phyloP scores from a whole-genome alignment of 2,888 invertebrate species.

The Shargacucullia verbasci region DNA sequence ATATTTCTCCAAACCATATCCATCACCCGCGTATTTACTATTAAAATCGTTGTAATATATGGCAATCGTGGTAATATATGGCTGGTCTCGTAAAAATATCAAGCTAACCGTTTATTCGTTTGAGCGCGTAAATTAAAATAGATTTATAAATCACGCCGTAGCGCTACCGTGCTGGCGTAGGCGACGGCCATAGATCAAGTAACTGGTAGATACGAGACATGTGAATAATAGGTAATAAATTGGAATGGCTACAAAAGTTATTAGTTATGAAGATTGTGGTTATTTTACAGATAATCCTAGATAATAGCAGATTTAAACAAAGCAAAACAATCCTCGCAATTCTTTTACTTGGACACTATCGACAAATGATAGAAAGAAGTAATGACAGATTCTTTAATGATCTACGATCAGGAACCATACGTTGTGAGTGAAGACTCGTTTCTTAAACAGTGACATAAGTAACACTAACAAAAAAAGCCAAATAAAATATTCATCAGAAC shows the following conservation, averaged over 20 bases:
- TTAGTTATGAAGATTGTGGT: not conserved
- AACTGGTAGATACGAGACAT: conserved; percentile 2
- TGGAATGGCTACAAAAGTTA: not conserved
- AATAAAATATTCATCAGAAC: too few relatives aligned
- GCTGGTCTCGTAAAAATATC: conserved; percentile 70
- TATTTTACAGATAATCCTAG: not conserved
- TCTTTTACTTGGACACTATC: too few relatives aligned
- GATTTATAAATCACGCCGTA: conserved; percentile 63
- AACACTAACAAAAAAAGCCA: too few relatives aligned
- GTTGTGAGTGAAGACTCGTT: too few relatives aligned
- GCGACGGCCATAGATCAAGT: conserved; percentile 38
- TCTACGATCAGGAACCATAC: too few relatives aligned
- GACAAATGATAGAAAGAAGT: too few relatives aligned
- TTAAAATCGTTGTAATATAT: conserved; percentile 26
- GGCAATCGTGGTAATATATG: conserved; percentile 38
- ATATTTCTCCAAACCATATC: conserved; percentile 16
- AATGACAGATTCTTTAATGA: too few relatives aligned
- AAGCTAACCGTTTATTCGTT: conserved; percentile 62
- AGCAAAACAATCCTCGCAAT: too few relatives aligned
- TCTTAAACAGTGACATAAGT: too few relatives aligned
- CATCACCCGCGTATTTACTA: conserved; percentile 8
- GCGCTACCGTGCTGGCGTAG: conserved; percentile 47
- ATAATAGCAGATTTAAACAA: too few relatives aligned
- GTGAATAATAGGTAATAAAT: not conserved
- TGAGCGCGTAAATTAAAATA: conserved; percentile 64